These are phyloP conservation scores for Acestrorhynchus altus DNA, from an alignment of 2,797 vertebrate genomes.

Conservation along the genomic window DNA sequence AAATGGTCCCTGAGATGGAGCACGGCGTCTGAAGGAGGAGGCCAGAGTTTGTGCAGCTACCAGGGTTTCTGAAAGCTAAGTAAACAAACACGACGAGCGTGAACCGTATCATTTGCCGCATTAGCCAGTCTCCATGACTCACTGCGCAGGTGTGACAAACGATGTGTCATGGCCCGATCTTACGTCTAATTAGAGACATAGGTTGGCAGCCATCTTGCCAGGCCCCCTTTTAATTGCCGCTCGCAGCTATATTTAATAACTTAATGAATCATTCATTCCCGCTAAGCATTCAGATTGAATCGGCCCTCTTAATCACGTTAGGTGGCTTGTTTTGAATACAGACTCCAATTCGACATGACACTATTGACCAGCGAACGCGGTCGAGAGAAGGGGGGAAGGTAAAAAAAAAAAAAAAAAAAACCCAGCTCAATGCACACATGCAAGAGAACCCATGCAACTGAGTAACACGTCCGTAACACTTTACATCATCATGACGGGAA, in stretches of 20 bases:
- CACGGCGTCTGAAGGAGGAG: not conserved
- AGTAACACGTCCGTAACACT: conserved; percentile 21
- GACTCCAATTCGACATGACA: conserved; percentile 45
- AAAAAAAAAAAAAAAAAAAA: conserved; percentile 40
- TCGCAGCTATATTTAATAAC: conserved; percentile 65
- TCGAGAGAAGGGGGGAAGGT: conserved; percentile 27
- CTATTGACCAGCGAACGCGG: conserved; percentile 44
- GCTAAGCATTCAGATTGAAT: conserved; percentile 57
- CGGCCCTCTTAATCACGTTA: conserved; percentile 59
- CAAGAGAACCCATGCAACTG: conserved; percentile 49
- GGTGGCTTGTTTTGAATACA: conserved; percentile 54
- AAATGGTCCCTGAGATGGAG: not conserved
- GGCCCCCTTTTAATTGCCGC: conserved; percentile 59
- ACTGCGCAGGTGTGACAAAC: conserved; percentile 60
- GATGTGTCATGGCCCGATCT: conserved; percentile 55
- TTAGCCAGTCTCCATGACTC: conserved; percentile 54
- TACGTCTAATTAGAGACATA: conserved; percentile 59
- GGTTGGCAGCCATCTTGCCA: conserved; percentile 60
- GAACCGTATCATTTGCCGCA: conserved; percentile 43
- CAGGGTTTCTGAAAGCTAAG: conserved; percentile 21
- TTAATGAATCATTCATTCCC: conserved; percentile 61
- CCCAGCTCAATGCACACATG: conserved; percentile 53
- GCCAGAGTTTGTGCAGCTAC: conserved; percentile 7
- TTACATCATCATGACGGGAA: conserved; percentile 22
- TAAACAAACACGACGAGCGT: conserved; percentile 44